phyloP scores from a whole-genome alignment of 2,113 vertebrate genomes.

The Pandion haliaetus region DNA sequence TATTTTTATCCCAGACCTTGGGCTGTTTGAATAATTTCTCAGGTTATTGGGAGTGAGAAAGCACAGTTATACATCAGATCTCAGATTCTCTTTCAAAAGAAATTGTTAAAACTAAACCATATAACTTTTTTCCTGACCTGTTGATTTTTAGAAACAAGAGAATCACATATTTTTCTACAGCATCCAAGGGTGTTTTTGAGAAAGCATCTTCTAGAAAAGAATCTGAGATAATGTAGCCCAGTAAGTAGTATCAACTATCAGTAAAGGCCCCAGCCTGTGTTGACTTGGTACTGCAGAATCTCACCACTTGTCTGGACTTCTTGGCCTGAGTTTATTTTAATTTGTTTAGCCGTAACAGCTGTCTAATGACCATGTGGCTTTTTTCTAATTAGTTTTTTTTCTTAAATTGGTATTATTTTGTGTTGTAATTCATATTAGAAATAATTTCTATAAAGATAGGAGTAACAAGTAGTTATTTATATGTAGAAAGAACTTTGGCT shows the following conservation, averaged over 20 bases:
- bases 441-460: background rate
- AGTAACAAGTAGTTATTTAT: background rate
- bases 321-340: background rate
- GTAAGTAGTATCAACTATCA: background rate
- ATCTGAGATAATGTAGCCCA: background rate
- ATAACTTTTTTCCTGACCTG: background rate
- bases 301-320: background rate
- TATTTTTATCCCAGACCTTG: background rate
- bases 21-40: background rate
- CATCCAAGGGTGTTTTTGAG: background rate
- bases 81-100: background rate
- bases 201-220: background rate
- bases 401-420: background rate
- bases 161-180: background rate
- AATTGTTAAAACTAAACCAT: background rate
- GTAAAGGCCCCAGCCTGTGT: background rate
- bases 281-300: background rate
- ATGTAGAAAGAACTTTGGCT: background rate
- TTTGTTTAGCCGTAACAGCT: background rate
- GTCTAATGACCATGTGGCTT: background rate
- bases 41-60: background rate
- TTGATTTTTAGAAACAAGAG: background rate
- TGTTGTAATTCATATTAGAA: background rate
- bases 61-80: background rate
- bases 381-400: background rate